phyloP scores from a whole-genome alignment of 2,113 vertebrate genomes.

The Salvator merianae region DNA sequence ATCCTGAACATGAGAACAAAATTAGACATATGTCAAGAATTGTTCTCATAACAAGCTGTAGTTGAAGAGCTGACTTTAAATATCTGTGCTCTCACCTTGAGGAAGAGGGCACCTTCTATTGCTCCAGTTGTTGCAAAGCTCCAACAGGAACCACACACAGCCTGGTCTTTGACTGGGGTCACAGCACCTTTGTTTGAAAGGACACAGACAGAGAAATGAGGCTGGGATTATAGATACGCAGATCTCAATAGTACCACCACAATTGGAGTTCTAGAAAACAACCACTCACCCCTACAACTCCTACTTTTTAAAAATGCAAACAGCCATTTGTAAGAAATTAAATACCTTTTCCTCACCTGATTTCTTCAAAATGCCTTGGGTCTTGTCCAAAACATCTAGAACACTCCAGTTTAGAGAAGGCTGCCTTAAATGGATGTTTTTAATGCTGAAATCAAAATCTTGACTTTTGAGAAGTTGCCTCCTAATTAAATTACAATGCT shows the following conservation, averaged over 20 bases:
- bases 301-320: not conserved
- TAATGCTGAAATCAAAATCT: too few species aligned
- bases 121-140: constrained; percentile 87
- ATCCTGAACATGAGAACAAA: too few species aligned
- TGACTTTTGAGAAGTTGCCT: not conserved
- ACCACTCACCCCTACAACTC: not conserved
- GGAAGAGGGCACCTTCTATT: constrained; percentile 86
- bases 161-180: constrained; percentile 85
- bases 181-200: constrained; percentile 73
- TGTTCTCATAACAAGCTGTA: too few species aligned
- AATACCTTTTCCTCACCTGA: too few species aligned
- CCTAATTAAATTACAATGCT: not conserved
- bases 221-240: not conserved
- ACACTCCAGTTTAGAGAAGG: not conserved
- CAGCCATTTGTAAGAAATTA: not conserved
- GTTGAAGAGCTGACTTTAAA: too few species aligned
- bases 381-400: too few species aligned
- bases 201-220: too few species aligned
- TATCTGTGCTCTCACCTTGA: constrained; percentile 71
- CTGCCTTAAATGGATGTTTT: not conserved
- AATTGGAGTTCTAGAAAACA: not conserved
- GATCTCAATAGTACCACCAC: not conserved
- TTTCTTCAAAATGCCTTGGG: too few species aligned
- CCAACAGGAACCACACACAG: constrained; percentile 89
- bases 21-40: too few species aligned